These are phyloP conservation scores for Cnemophilus loriae DNA, from an alignment of 2,113 vertebrate species.

Conservation along the genomic window DNA sequence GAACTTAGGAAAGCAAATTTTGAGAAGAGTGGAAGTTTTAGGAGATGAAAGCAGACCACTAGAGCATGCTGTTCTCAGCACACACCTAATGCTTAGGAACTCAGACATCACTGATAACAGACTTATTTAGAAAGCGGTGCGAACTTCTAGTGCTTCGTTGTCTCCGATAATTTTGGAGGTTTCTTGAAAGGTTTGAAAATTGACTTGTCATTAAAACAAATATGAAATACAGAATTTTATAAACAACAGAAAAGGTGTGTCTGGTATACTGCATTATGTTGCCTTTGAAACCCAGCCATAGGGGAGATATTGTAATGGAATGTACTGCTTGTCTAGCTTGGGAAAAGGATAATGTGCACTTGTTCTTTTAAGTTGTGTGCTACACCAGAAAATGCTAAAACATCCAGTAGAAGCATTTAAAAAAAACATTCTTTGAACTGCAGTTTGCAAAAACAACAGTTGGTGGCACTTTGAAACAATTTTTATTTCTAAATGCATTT, in stretches of 20 bases:
- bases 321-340: neutral
- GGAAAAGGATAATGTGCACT: neutral
- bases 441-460: constrained; percentile 76
- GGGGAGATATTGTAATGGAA: neutral
- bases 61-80: neutral
- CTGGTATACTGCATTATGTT: neutral
- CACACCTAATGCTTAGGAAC: neutral
- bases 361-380: neutral
- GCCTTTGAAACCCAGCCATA: neutral
- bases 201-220: neutral
- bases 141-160: neutral
- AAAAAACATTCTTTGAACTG: constrained; percentile 48
- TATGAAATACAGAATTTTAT: neutral
- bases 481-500: constrained; percentile 53
- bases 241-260: neutral
- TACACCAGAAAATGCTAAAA: neutral
- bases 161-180: neutral
- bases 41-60: neutral
- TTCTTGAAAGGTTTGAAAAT: neutral
- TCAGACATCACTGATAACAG: neutral
- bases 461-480: constrained; percentile 77
- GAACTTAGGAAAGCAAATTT: neutral
- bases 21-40: neutral
- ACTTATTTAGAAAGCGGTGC: neutral
- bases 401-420: neutral